phyloP scores from a whole-genome alignment of 1,140 invertebrate species.

The Physella acuta region DNA sequence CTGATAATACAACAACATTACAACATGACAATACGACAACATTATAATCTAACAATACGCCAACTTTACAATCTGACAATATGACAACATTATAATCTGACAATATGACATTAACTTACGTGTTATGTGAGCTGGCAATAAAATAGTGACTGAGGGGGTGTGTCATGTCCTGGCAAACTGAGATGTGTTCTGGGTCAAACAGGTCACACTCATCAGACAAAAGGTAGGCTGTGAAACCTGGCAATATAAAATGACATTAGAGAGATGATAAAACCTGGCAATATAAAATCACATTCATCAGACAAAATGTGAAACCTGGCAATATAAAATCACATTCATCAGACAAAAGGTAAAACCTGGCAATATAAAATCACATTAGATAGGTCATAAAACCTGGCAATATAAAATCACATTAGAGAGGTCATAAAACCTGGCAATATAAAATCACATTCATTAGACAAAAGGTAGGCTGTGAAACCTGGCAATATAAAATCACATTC shows the following conservation, averaged over 20 bases:
- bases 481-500: too few species aligned
- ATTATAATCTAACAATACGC: too few species aligned
- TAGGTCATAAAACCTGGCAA: constrained; percentile 67
- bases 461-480: too few species aligned
- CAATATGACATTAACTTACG: too few species aligned
- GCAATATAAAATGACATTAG: not conserved
- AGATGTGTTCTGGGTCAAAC: constrained; percentile 64
- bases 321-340: not conserved
- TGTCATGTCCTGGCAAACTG: constrained; percentile 68
- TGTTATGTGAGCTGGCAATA: constrained; percentile 71
- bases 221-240: constrained; percentile 68
- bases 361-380: constrained; percentile 68
- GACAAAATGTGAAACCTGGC: constrained; percentile 68
- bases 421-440: too few species aligned
- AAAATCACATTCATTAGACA: too few species aligned
- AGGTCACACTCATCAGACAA: constrained; percentile 66
- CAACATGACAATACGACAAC: too few species aligned
- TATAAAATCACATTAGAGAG: too few species aligned
- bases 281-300: constrained; percentile 67
- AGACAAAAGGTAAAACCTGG: constrained; percentile 55
- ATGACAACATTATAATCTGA: too few species aligned
- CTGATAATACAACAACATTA: too few species aligned
- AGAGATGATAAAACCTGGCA: constrained; percentile 59
- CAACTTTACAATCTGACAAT: too few species aligned
- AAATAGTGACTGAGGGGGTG: constrained; percentile 69